phyloP scores from a whole-genome alignment of 2,113 vertebrate species.

The Barbus barbus region DNA sequence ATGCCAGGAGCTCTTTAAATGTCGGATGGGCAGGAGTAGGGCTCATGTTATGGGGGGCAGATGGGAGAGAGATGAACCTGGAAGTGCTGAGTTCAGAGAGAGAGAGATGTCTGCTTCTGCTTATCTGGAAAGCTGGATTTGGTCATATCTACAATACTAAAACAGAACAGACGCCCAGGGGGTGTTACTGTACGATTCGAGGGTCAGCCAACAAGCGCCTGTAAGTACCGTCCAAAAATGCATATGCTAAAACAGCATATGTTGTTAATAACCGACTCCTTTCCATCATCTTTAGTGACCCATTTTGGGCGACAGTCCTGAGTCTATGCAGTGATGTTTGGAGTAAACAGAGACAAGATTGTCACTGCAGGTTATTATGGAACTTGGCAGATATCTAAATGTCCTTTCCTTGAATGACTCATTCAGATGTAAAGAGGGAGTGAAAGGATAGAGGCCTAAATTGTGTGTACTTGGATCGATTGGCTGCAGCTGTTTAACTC shows the following conservation, averaged over 20 bases:
- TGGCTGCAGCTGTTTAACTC: slow-evolving; percentile 31
- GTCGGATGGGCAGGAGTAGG: slow-evolving; percentile 57
- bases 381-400: slow-evolving; percentile 14
- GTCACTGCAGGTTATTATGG: slow-evolving; percentile 22
- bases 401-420: slow-evolving; percentile 24
- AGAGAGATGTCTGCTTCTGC: slow-evolving; percentile 42
- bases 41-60: slow-evolving; percentile 59
- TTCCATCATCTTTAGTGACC: slow-evolving; percentile 15
- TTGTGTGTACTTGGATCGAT: slow-evolving; percentile 27
- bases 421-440: slow-evolving; percentile 16
- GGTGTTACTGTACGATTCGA: slow-evolving; percentile 27
- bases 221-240: not conserved
- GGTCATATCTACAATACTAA: slow-evolving; percentile 38
- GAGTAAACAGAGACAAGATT: slow-evolving; percentile 6
- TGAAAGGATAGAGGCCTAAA: not conserved
- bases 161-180: slow-evolving; percentile 46
- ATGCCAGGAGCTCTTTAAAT: slow-evolving; percentile 76
- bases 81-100: slow-evolving; percentile 52
- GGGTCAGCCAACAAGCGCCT: slow-evolving; percentile 33
- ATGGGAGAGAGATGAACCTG: slow-evolving; percentile 62
- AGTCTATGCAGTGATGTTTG: slow-evolving; percentile 11
- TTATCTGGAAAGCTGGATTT: slow-evolving; percentile 36
- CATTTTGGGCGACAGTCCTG: not conserved
- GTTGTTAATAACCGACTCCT: slow-evolving; percentile 8
- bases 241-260: slow-evolving; percentile 5